A percentile compares a stretch with the other conserved stretches of the same genome.
Evolutionary conservation across 2,797 vertebrate genomes (phyloP).

Genomic region (Hypotaenidia philippensis): DNA sequence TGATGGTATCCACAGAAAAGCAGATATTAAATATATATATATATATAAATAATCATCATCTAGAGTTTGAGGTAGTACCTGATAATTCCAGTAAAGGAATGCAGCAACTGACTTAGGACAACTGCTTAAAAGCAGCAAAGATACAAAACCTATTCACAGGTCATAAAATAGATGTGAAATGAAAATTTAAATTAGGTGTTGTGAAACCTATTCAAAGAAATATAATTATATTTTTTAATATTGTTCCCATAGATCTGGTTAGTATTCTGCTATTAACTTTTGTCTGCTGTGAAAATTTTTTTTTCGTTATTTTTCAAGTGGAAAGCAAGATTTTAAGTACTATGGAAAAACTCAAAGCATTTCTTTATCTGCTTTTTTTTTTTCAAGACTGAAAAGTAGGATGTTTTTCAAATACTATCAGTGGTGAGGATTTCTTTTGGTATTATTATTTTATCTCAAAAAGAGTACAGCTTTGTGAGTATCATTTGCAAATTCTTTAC

Average conservation of each 20-base stretch:
- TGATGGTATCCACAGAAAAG: neutral
- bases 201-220: neutral
- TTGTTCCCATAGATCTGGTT: neutral
- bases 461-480: neutral
- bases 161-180: neutral
- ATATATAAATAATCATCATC: too few species aligned
- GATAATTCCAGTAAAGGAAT: neutral
- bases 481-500: neutral
- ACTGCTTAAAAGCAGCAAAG: neutral
- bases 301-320: neutral
- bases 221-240: neutral
- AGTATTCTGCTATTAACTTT: neutral
- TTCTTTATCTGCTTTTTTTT: neutral
- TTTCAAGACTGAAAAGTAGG: neutral
- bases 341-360: neutral
- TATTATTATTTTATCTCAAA: neutral
- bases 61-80: neutral
- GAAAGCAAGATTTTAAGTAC: neutral
- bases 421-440: neutral
- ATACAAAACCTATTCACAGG: neutral
- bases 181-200: neutral
- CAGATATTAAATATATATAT: neutral
- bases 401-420: neutral
- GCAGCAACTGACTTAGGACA: fast-evolving
- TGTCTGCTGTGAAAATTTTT: neutral